Base-by-base conservation (phyloP, 2,888 invertebrate species). In the Oasisia sp. region DNA sequence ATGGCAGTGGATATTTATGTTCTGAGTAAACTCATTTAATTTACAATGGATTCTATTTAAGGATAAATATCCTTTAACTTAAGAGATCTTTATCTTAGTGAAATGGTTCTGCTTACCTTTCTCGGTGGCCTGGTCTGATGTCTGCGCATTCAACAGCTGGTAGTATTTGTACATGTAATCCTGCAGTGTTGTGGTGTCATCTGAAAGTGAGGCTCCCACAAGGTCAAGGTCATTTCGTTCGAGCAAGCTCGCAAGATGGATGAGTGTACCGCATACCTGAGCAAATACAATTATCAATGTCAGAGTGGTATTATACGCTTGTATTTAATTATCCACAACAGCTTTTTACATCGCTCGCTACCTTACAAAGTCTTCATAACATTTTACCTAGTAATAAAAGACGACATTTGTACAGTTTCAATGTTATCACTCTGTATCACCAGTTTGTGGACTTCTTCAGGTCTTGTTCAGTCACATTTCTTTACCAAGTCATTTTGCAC, bases 121-220 rank as follows among this genome's bases (percentile, higher is more conserved):
- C 74, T 74, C 27, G 2, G 14, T 7, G 7, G 74, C 74, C 74
- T 27, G 27, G 19, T 74, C 74, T 74, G 74, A 74, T 27, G 74
- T 74, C 74, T 74, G 74, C 5, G 27, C 19, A 7, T 27, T 74
- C 74, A 74, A 74, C 74, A 74, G n/a, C 27, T 74, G 74, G 74
- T 27, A 27, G 74, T 74, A 74, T 74, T 74, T 74, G 19, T 27
- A 74, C 74, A 74, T 74, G n/a, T 74, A 74, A 74, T 27, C 74
- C n/a, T 74, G 74, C n/a, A 74, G 74, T 27, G n/a, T 27, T 5
- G 74, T 74, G 27, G 74, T 19, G 27, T 74, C 74, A 74, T 19
- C 74, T 19, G 74, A 74, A n/a, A 74, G n/a, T 74, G 74, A 74
- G 74, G 74, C 74, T 74, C 74, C 74, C 74, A 74, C 74, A 74